Conservation (phyloP, 2,113 vertebrate species). For the Leptobrachium leishanense region DNA sequence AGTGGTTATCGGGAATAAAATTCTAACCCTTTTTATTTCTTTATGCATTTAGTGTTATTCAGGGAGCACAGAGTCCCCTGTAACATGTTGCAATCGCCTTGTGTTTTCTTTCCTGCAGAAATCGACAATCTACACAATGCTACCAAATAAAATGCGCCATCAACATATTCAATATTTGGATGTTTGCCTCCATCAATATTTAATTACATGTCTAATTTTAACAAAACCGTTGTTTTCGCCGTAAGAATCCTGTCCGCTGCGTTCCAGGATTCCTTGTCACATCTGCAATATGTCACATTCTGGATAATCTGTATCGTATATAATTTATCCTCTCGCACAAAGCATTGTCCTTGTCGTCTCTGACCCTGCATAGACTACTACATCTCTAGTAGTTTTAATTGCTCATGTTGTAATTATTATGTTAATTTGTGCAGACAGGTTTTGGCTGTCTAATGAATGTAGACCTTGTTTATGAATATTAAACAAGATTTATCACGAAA, state of each 20-base stretch:
- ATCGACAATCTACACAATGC: too few relatives aligned
- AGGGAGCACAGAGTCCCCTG: too few relatives aligned
- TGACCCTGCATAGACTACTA: slow-evolving; percentile 50
- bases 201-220: not conserved
- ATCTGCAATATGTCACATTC: slow-evolving; percentile 26
- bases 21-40: too few relatives aligned
- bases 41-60: too few relatives aligned
- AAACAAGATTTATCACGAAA: slow-evolving; percentile 55
- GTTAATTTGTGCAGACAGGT: slow-evolving; percentile 54
- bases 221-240: not conserved
- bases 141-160: too few relatives aligned
- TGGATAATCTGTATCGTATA: slow-evolving; percentile 49
- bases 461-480: slow-evolving; percentile 56
- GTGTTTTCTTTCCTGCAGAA: too few relatives aligned
- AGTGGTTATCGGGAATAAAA: too few relatives aligned
- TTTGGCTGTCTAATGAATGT: slow-evolving; percentile 52
- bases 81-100: too few relatives aligned
- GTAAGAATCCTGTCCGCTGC: slow-evolving; percentile 6
- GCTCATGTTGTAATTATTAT: slow-evolving; percentile 54
- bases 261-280: not conserved
- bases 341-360: slow-evolving; percentile 32
- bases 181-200: not conserved
- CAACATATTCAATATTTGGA: too few relatives aligned
- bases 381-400: slow-evolving; percentile 51
- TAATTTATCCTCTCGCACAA: not conserved